phyloP scores from a whole-genome alignment of 1,140 invertebrate species.

The Zaprionus capensis region DNA sequence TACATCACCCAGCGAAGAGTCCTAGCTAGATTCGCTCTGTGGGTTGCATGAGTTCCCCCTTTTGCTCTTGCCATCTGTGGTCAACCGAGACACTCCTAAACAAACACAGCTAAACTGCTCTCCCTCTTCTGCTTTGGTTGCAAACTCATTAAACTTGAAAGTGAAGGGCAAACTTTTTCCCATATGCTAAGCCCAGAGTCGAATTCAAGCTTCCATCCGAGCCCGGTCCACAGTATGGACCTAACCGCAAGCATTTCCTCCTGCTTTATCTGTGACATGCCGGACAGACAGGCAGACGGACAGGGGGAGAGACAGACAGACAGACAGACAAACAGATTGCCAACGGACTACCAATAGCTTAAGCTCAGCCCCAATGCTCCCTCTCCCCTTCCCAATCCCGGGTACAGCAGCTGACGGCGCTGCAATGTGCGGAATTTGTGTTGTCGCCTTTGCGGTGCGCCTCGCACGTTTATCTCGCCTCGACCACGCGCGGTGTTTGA shows the following conservation, averaged over 20 bases:
- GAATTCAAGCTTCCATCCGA: conserved; percentile 30
- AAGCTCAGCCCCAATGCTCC: not conserved
- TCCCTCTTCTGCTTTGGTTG: conserved; percentile 20
- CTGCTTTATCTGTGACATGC: conserved; percentile 47
- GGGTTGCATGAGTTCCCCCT: not conserved
- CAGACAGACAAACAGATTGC: conserved; percentile 2
- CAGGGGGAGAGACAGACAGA: conserved; percentile 2
- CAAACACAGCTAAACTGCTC: not conserved
- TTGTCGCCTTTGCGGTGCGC: conserved; percentile 76
- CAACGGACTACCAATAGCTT: not conserved
- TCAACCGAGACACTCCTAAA: not conserved
- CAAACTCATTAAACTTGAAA: conserved; percentile 63
- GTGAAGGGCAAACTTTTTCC: conserved; percentile 13
- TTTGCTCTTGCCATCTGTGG: not conserved
- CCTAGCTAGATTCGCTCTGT: not conserved
- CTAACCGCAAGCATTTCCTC: conserved; percentile 54
- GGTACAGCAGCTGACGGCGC: not conserved
- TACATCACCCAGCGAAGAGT: not conserved
- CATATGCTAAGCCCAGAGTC: conserved; percentile 3
- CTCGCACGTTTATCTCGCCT: conserved; percentile 74
- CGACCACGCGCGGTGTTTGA: conserved; percentile 72
- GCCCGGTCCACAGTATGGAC: not conserved
- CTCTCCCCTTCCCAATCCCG: not conserved
- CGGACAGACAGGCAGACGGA: conserved; percentile 13
- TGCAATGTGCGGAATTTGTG: conserved; percentile 61